phyloP scores from a whole-genome alignment of 2,113 vertebrate genomes.

The Neolamprologus hecqui region DNA sequence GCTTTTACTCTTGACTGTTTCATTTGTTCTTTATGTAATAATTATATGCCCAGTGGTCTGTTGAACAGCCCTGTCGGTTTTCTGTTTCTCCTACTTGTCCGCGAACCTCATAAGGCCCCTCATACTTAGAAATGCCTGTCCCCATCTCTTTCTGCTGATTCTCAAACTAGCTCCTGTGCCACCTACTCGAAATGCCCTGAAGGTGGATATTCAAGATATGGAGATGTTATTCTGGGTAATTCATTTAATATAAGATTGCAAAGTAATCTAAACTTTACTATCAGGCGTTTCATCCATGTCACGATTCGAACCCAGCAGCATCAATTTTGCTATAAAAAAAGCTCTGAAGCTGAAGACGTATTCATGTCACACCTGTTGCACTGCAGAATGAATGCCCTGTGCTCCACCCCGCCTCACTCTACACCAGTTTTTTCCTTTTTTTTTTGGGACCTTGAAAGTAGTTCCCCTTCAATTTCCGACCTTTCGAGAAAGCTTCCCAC shows the following conservation, averaged over 20 bases:
- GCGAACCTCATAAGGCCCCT: not conserved
- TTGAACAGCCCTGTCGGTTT: no score
- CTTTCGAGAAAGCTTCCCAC: conserved; percentile 23
- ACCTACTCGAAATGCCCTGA: not conserved
- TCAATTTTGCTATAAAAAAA: not conserved
- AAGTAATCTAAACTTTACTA: not conserved
- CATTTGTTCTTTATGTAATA: no score
- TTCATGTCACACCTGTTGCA: conserved; percentile 21
- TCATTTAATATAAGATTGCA: not conserved
- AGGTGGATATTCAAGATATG: not conserved
- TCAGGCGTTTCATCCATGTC: not conserved
- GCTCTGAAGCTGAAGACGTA: not conserved
- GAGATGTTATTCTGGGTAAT: not conserved
- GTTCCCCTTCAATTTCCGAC: conserved; percentile 10
- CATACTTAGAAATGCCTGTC: not conserved
- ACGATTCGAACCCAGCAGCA: not conserved
- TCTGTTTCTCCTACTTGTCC: not conserved
- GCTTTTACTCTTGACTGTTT: no score
- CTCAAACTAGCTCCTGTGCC: not conserved
- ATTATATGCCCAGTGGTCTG: no score
- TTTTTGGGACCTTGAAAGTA: conserved; percentile 22
- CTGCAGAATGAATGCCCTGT: not conserved
- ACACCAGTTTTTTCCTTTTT: not conserved
- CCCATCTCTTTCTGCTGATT: not conserved
- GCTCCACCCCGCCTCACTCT: not conserved